phyloP scores from a whole-genome alignment of 2,113 vertebrate species.

The Heloderma charlesbogerti region DNA sequence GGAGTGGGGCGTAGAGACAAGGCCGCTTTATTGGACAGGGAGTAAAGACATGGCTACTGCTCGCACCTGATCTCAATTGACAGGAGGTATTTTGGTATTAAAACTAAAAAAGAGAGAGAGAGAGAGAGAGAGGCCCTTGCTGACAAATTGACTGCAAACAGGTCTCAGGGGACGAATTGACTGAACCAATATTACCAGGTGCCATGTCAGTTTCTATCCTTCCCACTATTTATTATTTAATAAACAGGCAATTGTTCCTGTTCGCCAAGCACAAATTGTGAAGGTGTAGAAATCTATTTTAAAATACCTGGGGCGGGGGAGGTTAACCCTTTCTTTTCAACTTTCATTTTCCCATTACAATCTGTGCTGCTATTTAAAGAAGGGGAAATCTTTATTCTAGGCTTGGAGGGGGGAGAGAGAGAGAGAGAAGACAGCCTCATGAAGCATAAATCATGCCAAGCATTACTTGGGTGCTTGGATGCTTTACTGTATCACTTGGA shows the following conservation, averaged over 20 bases:
- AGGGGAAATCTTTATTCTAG: slow-evolving; percentile 2
- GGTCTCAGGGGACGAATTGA: slow-evolving; percentile 26
- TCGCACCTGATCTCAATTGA: slow-evolving; percentile 28
- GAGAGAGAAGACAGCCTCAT: neutral
- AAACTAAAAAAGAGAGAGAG: slow-evolving; percentile 17
- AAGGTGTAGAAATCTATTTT: slow-evolving; percentile 16
- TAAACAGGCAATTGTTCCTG: slow-evolving; percentile 37
- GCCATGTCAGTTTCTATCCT: slow-evolving; percentile 33
- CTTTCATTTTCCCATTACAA: neutral
- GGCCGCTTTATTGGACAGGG: neutral
- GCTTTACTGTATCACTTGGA: neutral
- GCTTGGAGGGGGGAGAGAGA: neutral
- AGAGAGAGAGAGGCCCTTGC: neutral
- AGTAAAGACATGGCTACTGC: neutral
- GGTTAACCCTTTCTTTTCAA: slow-evolving; percentile 13
- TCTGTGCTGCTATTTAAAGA: neutral
- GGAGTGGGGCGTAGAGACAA: neutral
- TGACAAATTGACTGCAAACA: slow-evolving; percentile 50
- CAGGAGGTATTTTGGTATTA: slow-evolving; percentile 45
- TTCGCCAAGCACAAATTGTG: slow-evolving; percentile 22
- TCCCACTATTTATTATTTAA: slow-evolving; percentile 44
- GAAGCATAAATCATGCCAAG: slow-evolving; percentile 10
- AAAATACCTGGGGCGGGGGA: neutral
- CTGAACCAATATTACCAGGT: slow-evolving; percentile 37
- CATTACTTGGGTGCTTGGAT: neutral